Evolutionary conservation across 2,888 invertebrate genomes (phyloP).

Genomic region (Sminthurides aquaticus): DNA sequence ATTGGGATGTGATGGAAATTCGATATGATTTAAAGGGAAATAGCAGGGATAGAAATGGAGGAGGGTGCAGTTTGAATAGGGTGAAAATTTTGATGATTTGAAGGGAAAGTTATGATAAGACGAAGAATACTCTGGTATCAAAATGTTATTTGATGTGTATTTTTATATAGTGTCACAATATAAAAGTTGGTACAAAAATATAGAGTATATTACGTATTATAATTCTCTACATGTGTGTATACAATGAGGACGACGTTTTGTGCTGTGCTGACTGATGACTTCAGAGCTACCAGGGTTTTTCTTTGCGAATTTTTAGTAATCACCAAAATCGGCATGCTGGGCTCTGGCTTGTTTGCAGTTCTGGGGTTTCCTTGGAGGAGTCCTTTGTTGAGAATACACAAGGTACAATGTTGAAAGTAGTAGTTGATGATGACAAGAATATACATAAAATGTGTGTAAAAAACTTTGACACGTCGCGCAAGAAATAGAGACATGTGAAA

Average conservation of each 20-base stretch:
- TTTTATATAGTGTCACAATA: background rate
- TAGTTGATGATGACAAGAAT: conserved; percentile 1
- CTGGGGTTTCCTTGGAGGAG: background rate
- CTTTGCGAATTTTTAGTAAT: no score
- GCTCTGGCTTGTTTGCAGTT: no score
- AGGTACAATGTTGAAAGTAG: background rate
- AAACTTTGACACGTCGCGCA: background rate
- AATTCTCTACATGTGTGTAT: background rate
- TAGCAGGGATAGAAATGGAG: background rate
- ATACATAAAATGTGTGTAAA: background rate
- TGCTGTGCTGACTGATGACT: no score
- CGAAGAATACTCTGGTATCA: background rate
- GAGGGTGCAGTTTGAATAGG: background rate
- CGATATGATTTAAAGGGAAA: background rate
- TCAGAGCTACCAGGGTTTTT: no score
- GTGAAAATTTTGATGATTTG: background rate
- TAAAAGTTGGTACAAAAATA: conserved; percentile 9
- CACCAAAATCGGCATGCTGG: no score
- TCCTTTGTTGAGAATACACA: background rate
- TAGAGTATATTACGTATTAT: background rate
- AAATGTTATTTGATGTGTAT: background rate
- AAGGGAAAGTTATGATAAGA: background rate
- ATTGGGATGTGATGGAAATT: background rate
- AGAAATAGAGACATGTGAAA: background rate
- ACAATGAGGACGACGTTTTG: no score